These are phyloP conservation scores for Antedon bifida DNA, from an alignment of 35 echinoderm and acorn worm species.

Conservation along the genomic window DNA sequence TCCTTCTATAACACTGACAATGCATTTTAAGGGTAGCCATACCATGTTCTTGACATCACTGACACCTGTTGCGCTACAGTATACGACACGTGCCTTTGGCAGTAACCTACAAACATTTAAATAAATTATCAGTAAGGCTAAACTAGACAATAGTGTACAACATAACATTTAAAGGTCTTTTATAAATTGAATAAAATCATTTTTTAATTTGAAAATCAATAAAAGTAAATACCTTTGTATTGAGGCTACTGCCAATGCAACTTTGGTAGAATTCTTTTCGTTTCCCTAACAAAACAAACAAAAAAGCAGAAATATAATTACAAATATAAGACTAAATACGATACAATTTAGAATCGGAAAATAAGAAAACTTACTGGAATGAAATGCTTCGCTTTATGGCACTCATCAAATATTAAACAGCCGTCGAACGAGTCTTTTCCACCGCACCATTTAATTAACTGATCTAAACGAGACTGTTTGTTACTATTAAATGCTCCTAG, in stretches of 20 bases:
- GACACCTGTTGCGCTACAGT: slow-evolving; percentile 90
- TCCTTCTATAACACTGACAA: no score
- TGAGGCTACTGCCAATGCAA: slow-evolving; percentile 50
- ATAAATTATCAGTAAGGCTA: no score
- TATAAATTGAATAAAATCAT: no score
- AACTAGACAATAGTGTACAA: no score
- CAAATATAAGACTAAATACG: not conserved
- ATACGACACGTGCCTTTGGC: slow-evolving; percentile 75
- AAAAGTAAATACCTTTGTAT: slow-evolving; percentile 63
- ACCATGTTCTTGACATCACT: slow-evolving; percentile 96
- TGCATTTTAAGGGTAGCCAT: no score
- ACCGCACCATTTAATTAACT: slow-evolving; percentile 89
- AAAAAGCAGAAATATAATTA: not conserved
- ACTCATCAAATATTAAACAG: slow-evolving; percentile 90
- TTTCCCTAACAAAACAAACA: slow-evolving; percentile 41
- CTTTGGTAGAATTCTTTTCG: slow-evolving; percentile 61
- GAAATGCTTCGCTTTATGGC: slow-evolving; percentile 94
- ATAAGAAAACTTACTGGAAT: slow-evolving; percentile 49
- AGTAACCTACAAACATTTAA: slow-evolving; percentile 33
- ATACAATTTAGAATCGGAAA: no score
- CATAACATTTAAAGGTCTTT: no score
- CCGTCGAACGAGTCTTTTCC: slow-evolving; percentile 60
- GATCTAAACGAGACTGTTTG: slow-evolving; percentile 65
- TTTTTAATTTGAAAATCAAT: no score
- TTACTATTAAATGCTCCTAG: not conserved